Evolutionary conservation across 2,113 vertebrate genomes (phyloP).

Genomic region (Hippocampus comes): DNA sequence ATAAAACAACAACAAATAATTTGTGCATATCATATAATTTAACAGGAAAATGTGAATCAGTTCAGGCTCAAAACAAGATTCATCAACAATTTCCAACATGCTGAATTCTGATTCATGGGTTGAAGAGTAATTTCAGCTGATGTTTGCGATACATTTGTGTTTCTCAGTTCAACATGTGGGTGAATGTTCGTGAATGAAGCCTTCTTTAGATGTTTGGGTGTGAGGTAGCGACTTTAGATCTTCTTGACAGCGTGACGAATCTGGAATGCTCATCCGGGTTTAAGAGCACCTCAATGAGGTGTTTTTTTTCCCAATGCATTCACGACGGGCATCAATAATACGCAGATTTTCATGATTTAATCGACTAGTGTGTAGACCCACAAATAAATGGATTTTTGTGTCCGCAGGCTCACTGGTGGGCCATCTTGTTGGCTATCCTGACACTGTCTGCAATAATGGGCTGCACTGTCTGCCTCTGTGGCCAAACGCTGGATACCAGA

Average conservation of each 20-base stretch:
- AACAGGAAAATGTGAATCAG: background rate
- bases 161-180: background rate
- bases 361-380: no score
- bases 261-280: slow-evolving; percentile 39
- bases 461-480: slow-evolving; percentile 67
- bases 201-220: slow-evolving; percentile 13
- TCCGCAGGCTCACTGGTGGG: slow-evolving; percentile 74
- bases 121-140: slow-evolving; percentile 7
- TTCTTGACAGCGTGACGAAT: slow-evolving; percentile 34
- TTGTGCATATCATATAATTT: no score
- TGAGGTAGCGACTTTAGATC: slow-evolving; percentile 11
- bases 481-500: slow-evolving; percentile 55
- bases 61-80: background rate
- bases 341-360: no score
- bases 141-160: slow-evolving; percentile 8
- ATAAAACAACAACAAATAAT: no score
- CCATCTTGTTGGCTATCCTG: slow-evolving; percentile 71
- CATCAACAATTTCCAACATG: background rate
- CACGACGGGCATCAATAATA: no score
- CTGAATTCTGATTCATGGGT: background rate
- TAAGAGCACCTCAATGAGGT: slow-evolving; percentile 7
- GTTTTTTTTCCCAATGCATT: background rate
- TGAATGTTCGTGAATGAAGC: slow-evolving; percentile 15
- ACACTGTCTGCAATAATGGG: slow-evolving; percentile 71
- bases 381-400: background rate